These are phyloP conservation scores for Pseudomyrmex flavicornis DNA, from an alignment of 1,140 invertebrate species.

Conservation along the genomic window DNA sequence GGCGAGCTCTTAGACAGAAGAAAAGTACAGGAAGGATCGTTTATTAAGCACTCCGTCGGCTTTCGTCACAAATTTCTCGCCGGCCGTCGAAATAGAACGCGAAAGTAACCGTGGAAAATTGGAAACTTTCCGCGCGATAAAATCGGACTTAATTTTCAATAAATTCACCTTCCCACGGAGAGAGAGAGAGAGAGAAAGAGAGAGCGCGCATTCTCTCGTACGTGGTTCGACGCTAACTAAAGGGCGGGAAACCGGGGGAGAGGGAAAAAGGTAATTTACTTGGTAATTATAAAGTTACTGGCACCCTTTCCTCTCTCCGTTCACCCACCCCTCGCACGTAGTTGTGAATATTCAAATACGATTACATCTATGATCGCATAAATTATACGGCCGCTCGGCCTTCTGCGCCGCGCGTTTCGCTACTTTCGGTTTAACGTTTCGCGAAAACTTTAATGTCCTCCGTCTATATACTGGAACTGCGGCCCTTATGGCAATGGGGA, in stretches of 20 bases:
- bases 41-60: constrained; percentile 67
- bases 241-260: neutral
- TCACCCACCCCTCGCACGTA: constrained; percentile 63
- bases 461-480: constrained; percentile 31
- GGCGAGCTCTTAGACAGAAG: constrained; percentile 28
- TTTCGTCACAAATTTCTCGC: constrained; percentile 69
- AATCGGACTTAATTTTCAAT: constrained; percentile 83
- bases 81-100: constrained; percentile 72
- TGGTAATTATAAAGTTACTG: constrained; percentile 81
- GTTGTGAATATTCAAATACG: constrained; percentile 81
- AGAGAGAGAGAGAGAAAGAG: neutral
- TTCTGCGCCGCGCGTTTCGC: constrained; percentile 37
- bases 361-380: constrained; percentile 81
- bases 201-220: constrained; percentile 21
- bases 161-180: constrained; percentile 73
- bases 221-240: constrained; percentile 38
- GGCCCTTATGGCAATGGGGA: neutral
- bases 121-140: constrained; percentile 82
- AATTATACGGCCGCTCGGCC: constrained; percentile 70
- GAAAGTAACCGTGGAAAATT: constrained; percentile 80
- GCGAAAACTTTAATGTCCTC: constrained; percentile 43
- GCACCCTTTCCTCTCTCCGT: neutral
- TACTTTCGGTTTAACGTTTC: constrained; percentile 46
- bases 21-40: constrained; percentile 50
- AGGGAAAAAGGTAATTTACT: constrained; percentile 77